Conservation (phyloP, 2,888 invertebrate genomes). For the Iselma pallidipennis region DNA sequence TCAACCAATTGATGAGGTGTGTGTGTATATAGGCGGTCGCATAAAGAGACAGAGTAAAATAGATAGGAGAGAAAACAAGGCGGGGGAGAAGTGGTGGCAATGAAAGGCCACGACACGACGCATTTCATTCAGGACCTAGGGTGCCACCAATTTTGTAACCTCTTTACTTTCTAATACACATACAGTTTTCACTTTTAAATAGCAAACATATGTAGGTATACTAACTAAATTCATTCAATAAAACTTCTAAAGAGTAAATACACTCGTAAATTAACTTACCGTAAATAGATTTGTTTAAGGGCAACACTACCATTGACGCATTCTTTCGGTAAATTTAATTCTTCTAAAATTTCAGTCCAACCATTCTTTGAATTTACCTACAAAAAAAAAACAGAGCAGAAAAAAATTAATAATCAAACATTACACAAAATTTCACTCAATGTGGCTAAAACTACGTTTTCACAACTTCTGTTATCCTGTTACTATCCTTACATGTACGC, state of each 20-base stretch:
- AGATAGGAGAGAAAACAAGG: too few species aligned
- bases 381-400: conserved; percentile 39
- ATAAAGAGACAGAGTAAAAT: conserved; percentile 12
- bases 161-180: too few species aligned
- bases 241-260: not conserved
- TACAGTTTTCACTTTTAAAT: too few species aligned
- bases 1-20: conserved; percentile 21
- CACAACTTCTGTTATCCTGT: conserved; percentile 15
- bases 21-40: not conserved
- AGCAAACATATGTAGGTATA: too few species aligned
- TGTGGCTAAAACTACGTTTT: not conserved
- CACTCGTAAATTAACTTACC: conserved; percentile 58
- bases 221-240: not conserved
- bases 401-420: not conserved
- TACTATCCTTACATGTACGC: conserved; percentile 18
- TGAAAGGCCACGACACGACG: conserved; percentile 12
- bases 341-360: conserved; percentile 82
- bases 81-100: conserved; percentile 27
- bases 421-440: not conserved
- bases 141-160: not conserved
- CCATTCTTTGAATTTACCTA: conserved; percentile 87
- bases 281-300: conserved; percentile 80
- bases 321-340: conserved; percentile 75
- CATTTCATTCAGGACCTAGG: conserved; percentile 23
- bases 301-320: conserved; percentile 90